Evolutionary conservation across 2,113 vertebrate species (phyloP).

Genomic region (Phycodurus eques): DNA sequence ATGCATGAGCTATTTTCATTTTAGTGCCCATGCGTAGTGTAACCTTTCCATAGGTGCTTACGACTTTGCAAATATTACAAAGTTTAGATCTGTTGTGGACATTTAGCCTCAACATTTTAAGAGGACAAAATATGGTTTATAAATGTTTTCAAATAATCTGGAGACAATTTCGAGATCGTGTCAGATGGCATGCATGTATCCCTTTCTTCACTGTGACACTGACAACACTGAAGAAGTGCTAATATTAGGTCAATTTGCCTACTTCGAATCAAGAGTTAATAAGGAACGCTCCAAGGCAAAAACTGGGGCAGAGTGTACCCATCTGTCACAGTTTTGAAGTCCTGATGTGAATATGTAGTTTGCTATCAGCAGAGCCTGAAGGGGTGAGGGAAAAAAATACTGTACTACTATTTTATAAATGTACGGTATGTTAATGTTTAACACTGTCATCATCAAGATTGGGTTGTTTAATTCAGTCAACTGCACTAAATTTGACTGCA

Average conservation of each 20-base stretch:
- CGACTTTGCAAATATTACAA: not conserved
- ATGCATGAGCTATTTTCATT: conserved; percentile 3
- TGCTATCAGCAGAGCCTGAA: not conserved
- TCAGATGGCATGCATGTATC: not conserved
- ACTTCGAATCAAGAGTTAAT: conserved; percentile 11
- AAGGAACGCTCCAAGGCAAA: conserved; percentile 16
- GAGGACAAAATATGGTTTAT: not conserved
- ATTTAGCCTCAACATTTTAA: not conserved
- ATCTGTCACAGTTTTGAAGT: conserved; percentile 15
- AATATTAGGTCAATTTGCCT: conserved; percentile 7
- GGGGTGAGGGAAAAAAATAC: not conserved
- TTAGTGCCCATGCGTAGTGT: not conserved
- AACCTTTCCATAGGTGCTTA: not conserved
- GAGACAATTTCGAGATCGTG: not conserved
- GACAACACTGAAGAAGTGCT: conserved; percentile 11
- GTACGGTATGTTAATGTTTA: not conserved
- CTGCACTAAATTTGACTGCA: not conserved
- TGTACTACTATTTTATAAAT: not conserved
- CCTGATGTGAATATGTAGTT: conserved; percentile 12
- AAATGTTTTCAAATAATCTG: not conserved
- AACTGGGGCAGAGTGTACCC: conserved; percentile 25
- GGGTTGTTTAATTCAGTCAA: not conserved
- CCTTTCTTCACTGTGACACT: conserved; percentile 15
- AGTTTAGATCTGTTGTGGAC: not conserved
- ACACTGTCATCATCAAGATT: not conserved